Evolutionary conservation across 2,888 invertebrate genomes (phyloP).

Genomic region (Cephus sareptanus): DNA sequence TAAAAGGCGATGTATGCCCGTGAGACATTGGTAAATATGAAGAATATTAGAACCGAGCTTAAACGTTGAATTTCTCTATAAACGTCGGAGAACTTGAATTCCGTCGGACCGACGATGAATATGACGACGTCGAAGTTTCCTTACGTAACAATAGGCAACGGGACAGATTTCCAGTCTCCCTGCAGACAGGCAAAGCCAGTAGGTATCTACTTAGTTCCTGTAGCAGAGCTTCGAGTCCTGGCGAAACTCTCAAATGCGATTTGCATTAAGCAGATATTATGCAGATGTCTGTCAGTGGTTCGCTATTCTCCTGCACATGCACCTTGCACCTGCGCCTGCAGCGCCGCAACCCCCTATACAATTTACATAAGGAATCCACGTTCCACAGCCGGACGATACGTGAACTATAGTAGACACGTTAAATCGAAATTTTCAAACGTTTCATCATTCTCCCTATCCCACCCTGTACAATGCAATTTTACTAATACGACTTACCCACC

Average conservation of each 20-base stretch:
- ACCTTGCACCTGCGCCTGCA: not conserved
- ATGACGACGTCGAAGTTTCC: not conserved
- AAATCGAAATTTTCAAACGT: not conserved
- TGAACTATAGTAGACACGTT: not conserved
- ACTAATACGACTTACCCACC: not conserved
- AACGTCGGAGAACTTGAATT: not conserved
- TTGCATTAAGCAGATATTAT: conserved; percentile 57
- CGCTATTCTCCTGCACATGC: not conserved
- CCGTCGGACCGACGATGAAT: not conserved
- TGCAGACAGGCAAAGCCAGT: not conserved
- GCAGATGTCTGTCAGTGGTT: conserved; percentile 28
- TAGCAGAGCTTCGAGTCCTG: conserved; percentile 24
- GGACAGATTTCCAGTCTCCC: not conserved
- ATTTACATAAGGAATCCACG: not conserved
- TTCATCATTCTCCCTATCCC: not conserved
- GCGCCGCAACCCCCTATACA: not conserved
- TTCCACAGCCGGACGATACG: not conserved
- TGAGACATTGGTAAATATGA: not conserved
- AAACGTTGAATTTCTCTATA: not conserved
- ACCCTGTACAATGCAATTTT: not conserved
- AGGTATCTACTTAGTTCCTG: not conserved
- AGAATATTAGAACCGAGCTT: not conserved
- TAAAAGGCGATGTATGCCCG: not conserved
- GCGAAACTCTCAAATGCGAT: conserved; percentile 57
- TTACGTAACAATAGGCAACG: not conserved